A percentile compares a stretch with the other conserved stretches of the same genome.
Evolutionary conservation across 1,140 invertebrate genomes (phyloP).

Genomic region (Brachionus koreanus): DNA sequence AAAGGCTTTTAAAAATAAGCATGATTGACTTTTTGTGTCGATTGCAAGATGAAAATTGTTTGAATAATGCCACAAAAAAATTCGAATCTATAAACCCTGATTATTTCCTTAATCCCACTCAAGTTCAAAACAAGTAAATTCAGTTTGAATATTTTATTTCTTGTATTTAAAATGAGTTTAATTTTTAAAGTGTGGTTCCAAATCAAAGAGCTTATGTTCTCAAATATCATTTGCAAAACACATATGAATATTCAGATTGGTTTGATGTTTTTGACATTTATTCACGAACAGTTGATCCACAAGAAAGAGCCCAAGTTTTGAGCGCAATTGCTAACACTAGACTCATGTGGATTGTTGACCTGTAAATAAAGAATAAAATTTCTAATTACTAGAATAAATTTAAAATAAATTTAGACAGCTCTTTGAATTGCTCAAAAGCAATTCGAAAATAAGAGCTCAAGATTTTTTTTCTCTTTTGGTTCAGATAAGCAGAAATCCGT

Average conservation of each 20-base stretch:
- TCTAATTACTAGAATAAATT: background rate
- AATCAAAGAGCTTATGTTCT: background rate
- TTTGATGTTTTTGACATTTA: constrained; percentile 26
- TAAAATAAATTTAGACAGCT: background rate
- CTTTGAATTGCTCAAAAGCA: background rate
- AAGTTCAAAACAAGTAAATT: background rate
- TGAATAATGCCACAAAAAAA: background rate
- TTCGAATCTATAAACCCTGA: background rate
- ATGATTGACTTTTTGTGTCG: constrained; percentile 36
- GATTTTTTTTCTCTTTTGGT: constrained; percentile 35
- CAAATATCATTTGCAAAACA: constrained; percentile 30
- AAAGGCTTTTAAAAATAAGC: constrained; percentile 7
- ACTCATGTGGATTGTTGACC: constrained; percentile 31
- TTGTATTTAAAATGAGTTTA: too few species aligned
- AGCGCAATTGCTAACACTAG: constrained; percentile 9
- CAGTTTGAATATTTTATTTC: background rate
- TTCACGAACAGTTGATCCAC: background rate
- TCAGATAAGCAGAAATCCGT: constrained; percentile 1
- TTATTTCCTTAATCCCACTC: constrained; percentile 5
- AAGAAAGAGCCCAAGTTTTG: constrained; percentile 16
- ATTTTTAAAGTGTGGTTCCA: background rate
- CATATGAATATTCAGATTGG: constrained; percentile 26
- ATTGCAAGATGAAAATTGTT: background rate
- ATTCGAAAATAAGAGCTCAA: constrained; percentile 18
- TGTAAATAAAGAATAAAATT: background rate